These are phyloP conservation scores for Chiloscyllium plagiosum DNA, from an alignment of 2,113 vertebrate genomes.

Conservation along the genomic window DNA sequence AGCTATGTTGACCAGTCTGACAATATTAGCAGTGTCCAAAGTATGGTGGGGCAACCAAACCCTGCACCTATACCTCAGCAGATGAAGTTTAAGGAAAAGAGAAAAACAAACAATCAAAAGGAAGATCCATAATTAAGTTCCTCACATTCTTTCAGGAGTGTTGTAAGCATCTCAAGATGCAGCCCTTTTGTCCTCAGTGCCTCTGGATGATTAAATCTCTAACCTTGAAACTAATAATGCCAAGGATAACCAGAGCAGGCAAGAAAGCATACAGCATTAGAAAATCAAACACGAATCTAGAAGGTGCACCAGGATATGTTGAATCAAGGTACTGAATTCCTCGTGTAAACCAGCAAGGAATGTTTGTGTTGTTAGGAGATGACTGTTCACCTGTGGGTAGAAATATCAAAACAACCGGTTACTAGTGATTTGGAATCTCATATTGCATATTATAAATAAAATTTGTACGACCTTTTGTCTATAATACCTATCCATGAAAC, in stretches of 20 bases:
- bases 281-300: constrained; percentile 70
- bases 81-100: not conserved
- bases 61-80: not conserved
- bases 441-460: not conserved
- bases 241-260: constrained; percentile 68
- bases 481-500: not conserved
- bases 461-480: not conserved
- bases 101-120: not conserved
- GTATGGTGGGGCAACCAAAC: not conserved
- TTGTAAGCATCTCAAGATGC: not conserved
- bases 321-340: constrained; percentile 70
- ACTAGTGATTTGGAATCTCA: not conserved
- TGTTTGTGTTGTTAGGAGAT: constrained; percentile 41
- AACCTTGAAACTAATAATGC: constrained; percentile 76
- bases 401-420: constrained; percentile 36
- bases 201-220: constrained; percentile 66
- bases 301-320: constrained; percentile 67
- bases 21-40: not conserved
- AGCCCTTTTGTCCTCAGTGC: constrained; percentile 43
- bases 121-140: not conserved
- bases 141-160: not conserved
- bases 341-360: constrained; percentile 57
- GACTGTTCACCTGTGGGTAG: constrained; percentile 50
- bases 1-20: not conserved
- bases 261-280: constrained; percentile 80